These are phyloP conservation scores for Epiblema foenella DNA, from an alignment of 2,888 invertebrate genomes.

Conservation along the genomic window DNA sequence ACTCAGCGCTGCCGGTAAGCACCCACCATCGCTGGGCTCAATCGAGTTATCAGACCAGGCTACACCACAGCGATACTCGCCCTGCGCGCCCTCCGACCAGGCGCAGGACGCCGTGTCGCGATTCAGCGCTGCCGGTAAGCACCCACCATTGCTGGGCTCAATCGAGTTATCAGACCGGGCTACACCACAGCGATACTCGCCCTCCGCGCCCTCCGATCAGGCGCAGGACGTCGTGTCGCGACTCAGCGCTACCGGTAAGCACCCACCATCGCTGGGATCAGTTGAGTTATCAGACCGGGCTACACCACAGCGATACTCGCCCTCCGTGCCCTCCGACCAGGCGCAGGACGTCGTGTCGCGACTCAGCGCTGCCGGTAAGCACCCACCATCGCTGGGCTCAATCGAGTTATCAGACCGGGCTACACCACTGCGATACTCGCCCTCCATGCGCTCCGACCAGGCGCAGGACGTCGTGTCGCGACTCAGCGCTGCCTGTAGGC, in stretches of 20 bases:
- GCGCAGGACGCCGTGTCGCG: slow-evolving; percentile 79
- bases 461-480: slow-evolving; percentile 79
- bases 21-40: no score
- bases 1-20: no score
- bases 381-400: no score
- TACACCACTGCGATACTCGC: slow-evolving; percentile 60
- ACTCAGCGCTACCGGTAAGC: background rate
- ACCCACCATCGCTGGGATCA: background rate
- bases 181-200: no score
- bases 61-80: no score
- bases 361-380: slow-evolving; percentile 78
- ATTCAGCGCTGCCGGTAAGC: slow-evolving; percentile 80
- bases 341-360: slow-evolving; percentile 79
- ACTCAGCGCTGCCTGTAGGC: slow-evolving; percentile 76
- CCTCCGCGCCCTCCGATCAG: background rate
- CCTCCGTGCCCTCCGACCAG: slow-evolving; percentile 77
- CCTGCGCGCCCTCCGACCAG: slow-evolving; percentile 47
- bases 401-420: no score
- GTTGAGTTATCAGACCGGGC: no score
- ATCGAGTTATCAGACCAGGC: no score
- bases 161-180: background rate
- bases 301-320: slow-evolving; percentile 63
- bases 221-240: background rate
- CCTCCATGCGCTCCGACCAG: slow-evolving; percentile 77
- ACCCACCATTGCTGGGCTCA: background rate